Base-by-base conservation (phyloP, 2,797 vertebrate species). In the Sebastes melanostomus region DNA sequence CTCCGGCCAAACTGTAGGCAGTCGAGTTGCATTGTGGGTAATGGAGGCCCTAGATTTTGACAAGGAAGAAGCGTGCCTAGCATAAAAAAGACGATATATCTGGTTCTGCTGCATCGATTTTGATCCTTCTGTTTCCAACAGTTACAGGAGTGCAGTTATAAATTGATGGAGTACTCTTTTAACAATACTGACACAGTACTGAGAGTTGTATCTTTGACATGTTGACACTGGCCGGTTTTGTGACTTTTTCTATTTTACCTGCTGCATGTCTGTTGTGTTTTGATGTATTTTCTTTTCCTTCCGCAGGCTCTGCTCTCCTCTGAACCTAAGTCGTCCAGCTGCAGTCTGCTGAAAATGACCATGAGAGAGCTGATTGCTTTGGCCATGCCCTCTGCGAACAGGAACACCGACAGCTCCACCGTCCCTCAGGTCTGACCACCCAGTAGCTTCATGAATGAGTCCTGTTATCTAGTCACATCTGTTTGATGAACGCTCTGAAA, bases 291-390 rank as follows among this genome's bases (percentile, higher is more conserved):
- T 9, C 58, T 1, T 62, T 14, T 0, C 11, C 63, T 2, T 29
- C 30, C 4, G 3, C 85, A 99, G 98, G 98, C 98, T 46, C 94
- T 99, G 75, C 94, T 99, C 78, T 97, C 97, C 66, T 98, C 97
- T 6, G 98, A 99, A 90, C 96, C 98, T 60, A 98, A 98, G 93
- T 97, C 96, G 1, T 94, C 97, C 88, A 98, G 96, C 93, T 95
- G 95, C 86, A 95, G 96, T 77, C 92, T 99, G 83, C 76, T 99
- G 92, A 98, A 98, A 94, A 96, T 96, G 93, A 97, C 97, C 82
- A 98, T 99, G 97, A 96, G 94, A 77, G 96, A 97, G 87, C 91
- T 99, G 91, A 93, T 97, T 1, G 72, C 93, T 67, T 91, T 99
- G 92, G 97, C 97, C 78, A 88, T 89, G 82, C 96, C 97, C 68